Conservation (phyloP, 1,140 invertebrate genomes). For the Brachionus koreanus region DNA sequence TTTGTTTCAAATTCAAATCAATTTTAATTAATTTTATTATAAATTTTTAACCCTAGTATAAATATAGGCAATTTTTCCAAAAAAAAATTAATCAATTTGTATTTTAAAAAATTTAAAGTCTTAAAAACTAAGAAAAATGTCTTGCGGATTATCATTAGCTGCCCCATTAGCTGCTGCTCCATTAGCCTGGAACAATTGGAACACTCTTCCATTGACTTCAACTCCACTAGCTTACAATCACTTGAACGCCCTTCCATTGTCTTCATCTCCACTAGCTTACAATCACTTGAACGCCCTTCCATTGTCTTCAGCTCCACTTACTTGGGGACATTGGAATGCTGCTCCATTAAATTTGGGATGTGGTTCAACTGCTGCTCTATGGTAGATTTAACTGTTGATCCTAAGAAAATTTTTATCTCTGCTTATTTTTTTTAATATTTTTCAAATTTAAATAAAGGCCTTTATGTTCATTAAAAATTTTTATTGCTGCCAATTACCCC, state of each 20-base stretch:
- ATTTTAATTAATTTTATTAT: too few species aligned
- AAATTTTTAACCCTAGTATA: neutral
- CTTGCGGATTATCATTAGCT: neutral
- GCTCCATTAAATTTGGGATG: neutral
- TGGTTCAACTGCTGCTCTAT: neutral
- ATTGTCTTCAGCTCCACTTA: neutral
- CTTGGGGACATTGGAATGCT: neutral
- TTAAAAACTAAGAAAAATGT: neutral
- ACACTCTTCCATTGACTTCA: neutral
- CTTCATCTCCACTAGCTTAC: neutral
- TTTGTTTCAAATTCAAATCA: too few species aligned
- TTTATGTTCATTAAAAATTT: neutral
- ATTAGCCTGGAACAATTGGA: too few species aligned
- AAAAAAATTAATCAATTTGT: neutral
- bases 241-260: neutral
- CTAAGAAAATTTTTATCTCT: neutral
- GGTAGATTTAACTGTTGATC: neutral
- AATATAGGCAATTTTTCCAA: neutral
- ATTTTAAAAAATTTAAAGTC: neutral
- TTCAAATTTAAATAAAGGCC: neutral
- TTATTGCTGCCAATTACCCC: too few species aligned
- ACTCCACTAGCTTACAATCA: neutral
- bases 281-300: neutral
- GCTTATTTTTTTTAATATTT: neutral
- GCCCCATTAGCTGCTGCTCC: neutral